phyloP scores from a whole-genome alignment of 2,797 vertebrate genomes.

The Pangasius mekongensis region DNA sequence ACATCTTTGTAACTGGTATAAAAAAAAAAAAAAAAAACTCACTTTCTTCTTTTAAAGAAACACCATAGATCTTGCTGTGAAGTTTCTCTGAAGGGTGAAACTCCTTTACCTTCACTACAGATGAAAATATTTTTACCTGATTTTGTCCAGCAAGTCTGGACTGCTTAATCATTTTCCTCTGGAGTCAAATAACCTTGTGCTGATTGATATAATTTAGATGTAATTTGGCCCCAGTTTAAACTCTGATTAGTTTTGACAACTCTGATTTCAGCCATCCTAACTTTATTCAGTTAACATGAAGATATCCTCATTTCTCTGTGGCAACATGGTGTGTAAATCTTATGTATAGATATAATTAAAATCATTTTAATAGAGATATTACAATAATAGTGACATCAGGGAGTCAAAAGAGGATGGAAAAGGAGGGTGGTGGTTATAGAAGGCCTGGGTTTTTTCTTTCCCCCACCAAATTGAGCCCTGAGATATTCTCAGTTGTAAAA shows the following conservation, averaged over 20 bases:
- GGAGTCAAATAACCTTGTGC: neutral
- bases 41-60: neutral
- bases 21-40: neutral
- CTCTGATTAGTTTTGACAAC: slow-evolving; percentile 2
- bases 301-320: neutral
- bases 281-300: neutral
- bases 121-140: neutral
- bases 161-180: neutral
- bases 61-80: neutral
- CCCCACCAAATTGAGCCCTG: neutral
- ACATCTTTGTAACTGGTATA: neutral
- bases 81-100: neutral
- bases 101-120: neutral
- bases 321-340: neutral
- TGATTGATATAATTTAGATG: neutral
- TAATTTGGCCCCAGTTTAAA: neutral
- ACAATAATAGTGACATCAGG: neutral
- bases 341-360: neutral
- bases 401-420: neutral
- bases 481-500: neutral
- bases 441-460: neutral
- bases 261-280: neutral
- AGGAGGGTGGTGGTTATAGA: neutral
- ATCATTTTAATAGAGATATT: neutral
- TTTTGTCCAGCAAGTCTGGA: neutral